These are phyloP conservation scores for Copsychus sechellarum DNA, from an alignment of 2,113 vertebrate genomes.

Conservation along the genomic window DNA sequence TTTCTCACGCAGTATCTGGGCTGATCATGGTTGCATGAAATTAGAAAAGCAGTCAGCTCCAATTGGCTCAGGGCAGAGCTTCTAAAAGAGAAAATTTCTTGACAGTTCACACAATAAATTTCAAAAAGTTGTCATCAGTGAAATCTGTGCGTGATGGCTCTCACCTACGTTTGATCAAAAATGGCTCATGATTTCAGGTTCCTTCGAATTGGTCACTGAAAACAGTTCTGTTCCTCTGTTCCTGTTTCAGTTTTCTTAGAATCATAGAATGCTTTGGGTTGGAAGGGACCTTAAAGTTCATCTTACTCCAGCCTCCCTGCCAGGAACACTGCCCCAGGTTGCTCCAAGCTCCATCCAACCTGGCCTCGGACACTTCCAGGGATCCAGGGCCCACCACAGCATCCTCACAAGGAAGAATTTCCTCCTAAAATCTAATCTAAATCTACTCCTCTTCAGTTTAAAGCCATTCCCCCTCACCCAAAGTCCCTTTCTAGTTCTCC, in stretches of 20 bases:
- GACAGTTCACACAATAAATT: background rate
- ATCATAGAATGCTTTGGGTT: background rate
- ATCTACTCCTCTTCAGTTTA: background rate
- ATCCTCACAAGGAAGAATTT: background rate
- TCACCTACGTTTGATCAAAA: background rate
- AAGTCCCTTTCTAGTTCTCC: background rate
- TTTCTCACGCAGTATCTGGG: background rate
- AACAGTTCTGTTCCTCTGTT: background rate
- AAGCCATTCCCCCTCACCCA: background rate
- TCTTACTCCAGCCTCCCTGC: background rate
- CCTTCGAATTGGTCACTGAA: background rate
- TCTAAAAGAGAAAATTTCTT: background rate
- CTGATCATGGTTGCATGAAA: background rate
- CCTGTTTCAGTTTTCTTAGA: background rate
- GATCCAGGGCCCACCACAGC: background rate
- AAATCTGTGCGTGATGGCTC: background rate
- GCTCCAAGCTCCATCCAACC: rapidly evolving
- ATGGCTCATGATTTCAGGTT: background rate
- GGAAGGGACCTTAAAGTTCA: background rate
- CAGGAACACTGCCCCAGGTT: rapidly evolving
- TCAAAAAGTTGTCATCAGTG: background rate
- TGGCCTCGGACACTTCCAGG: background rate
- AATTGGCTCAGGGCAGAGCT: background rate
- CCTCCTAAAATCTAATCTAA: background rate
- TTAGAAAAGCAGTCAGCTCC: background rate